A percentile compares a stretch with the other conserved stretches of the same genome.
Conservation (phyloP, 2,888 invertebrate genomes). For the Temnothorax unifasciatus region DNA sequence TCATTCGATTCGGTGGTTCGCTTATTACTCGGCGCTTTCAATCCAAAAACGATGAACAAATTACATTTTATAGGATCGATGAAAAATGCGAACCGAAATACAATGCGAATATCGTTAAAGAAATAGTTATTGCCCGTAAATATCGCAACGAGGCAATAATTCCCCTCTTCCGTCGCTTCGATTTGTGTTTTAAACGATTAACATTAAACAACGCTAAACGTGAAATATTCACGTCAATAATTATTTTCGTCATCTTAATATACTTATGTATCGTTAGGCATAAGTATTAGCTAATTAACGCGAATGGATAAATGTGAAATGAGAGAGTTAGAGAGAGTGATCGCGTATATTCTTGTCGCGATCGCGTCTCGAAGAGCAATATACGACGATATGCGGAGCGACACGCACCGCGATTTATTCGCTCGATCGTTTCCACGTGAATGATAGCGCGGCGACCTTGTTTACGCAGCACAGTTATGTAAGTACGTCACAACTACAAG, state of each 20-base stretch:
- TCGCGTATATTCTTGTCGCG: not conserved
- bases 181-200: not conserved
- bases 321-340: not conserved
- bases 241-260: not conserved
- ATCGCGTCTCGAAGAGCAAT: not conserved
- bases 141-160: not conserved
- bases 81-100: not conserved
- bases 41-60: not conserved
- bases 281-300: not conserved
- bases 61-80: not conserved
- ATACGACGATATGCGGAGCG: not conserved
- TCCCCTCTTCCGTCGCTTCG: not conserved
- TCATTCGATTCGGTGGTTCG: conserved; percentile 19
- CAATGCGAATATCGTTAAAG: conserved; percentile 10
- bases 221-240: not conserved
- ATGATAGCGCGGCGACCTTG: not conserved
- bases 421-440: not conserved
- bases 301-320: not conserved
- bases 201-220: not conserved
- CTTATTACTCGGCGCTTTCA: conserved; percentile 9
- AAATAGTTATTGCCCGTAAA: not conserved
- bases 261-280: not conserved
- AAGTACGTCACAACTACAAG: not conserved
- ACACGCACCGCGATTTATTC: not conserved
- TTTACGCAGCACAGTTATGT: not conserved